phyloP scores from a whole-genome alignment of 1,140 invertebrate species.

The Drosophila athabasca region DNA sequence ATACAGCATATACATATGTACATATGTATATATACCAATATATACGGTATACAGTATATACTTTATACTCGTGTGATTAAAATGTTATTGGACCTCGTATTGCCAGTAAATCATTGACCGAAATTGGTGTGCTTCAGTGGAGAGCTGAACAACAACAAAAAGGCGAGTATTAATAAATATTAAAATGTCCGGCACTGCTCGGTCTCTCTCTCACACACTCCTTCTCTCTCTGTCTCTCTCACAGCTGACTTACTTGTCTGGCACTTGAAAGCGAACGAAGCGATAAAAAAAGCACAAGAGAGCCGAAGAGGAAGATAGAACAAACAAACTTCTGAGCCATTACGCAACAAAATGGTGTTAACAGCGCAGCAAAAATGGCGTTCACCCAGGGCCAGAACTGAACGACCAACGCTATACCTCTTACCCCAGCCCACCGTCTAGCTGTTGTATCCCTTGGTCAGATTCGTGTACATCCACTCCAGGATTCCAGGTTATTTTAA shows the following conservation, averaged over 20 bases:
- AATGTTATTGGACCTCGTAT: slow-evolving; percentile 3
- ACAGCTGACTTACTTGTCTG: slow-evolving; percentile 27
- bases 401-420: background rate
- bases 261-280: slow-evolving; percentile 52
- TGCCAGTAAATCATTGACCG: slow-evolving; percentile 50
- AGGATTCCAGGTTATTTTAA: too few relatives aligned
- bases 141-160: slow-evolving; percentile 39
- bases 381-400: background rate
- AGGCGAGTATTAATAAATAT: slow-evolving; percentile 72
- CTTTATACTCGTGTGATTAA: slow-evolving; percentile 3
- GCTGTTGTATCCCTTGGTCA: too few relatives aligned
- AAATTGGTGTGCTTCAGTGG: slow-evolving; percentile 48
- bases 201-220: slow-evolving; percentile 6
- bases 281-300: slow-evolving; percentile 42
- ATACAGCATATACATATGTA: background rate
- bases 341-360: slow-evolving; percentile 72
- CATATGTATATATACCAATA: background rate
- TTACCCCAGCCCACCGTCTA: too few relatives aligned
- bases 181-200: slow-evolving; percentile 44
- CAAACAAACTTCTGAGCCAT: slow-evolving; percentile 71
- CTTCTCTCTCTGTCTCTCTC: background rate
- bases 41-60: background rate
- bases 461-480: too few relatives aligned
- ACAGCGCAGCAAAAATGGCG: slow-evolving; percentile 39
- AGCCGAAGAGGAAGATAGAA: background rate